phyloP scores from a whole-genome alignment of 2,797 vertebrate genomes.

The Dryobates pubescens region DNA sequence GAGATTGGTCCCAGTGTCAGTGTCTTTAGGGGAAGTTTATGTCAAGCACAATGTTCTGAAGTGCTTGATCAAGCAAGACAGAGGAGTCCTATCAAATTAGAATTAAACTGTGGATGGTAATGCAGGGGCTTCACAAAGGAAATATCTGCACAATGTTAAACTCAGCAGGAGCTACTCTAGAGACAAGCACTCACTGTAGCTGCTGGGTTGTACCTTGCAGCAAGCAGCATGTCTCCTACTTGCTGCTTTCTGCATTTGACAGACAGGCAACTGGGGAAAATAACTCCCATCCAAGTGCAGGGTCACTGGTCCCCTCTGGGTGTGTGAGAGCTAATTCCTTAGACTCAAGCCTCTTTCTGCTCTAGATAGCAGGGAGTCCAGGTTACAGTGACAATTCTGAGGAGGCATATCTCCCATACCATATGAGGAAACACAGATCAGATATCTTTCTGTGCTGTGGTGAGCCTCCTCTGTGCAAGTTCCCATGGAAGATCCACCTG shows the following conservation, averaged over 20 bases:
- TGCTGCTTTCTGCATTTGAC: neutral
- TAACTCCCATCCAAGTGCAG: neutral
- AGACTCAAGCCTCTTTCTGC: neutral
- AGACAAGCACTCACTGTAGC: neutral
- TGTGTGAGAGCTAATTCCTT: neutral
- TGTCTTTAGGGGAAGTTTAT: neutral
- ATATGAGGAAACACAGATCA: neutral
- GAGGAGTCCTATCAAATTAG: neutral
- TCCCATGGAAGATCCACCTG: too few species aligned
- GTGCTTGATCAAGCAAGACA: neutral
- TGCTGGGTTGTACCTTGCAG: neutral
- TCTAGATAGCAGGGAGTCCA: neutral
- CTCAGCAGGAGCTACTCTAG: neutral
- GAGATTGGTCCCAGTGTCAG: neutral
- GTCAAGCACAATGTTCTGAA: neutral
- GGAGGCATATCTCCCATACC: neutral
- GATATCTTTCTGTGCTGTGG: neutral
- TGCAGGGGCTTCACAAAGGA: neutral
- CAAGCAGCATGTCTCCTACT: accelerated
- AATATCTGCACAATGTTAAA: neutral
- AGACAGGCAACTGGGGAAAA: neutral
- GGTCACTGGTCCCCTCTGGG: neutral
- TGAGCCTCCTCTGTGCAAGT: neutral
- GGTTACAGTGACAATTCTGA: neutral
- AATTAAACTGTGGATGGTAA: neutral